phyloP scores from a whole-genome alignment of 2,888 invertebrate genomes.

The Sepioteuthis lessoniana region DNA sequence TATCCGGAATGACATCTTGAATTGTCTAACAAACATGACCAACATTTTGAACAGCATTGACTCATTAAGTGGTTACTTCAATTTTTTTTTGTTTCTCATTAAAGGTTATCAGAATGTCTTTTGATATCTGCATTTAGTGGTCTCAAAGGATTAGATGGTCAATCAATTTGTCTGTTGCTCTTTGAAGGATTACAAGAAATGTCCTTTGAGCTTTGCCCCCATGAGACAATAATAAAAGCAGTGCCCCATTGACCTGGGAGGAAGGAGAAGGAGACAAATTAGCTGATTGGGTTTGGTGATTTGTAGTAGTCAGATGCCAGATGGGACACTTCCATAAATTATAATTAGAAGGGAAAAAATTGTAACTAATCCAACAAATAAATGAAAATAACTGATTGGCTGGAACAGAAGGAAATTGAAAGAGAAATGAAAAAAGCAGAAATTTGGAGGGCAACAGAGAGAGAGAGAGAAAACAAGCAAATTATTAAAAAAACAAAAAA shows the following conservation, averaged over 20 bases:
- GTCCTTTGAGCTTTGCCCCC: slow-evolving; percentile 11
- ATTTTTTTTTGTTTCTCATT: neutral
- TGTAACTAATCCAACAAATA: neutral
- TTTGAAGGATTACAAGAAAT: neutral
- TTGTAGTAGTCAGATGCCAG: neutral
- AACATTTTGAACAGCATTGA: neutral
- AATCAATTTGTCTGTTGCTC: neutral
- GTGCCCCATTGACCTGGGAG: neutral
- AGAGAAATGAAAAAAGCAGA: neutral
- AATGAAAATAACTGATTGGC: neutral
- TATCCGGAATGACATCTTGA: neutral
- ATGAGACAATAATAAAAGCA: neutral
- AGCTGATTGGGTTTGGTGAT: slow-evolving; percentile 20
- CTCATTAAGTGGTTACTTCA: neutral
- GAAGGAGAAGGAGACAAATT: neutral
- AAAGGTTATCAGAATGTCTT: neutral
- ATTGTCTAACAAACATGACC: neutral
- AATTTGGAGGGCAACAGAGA: neutral
- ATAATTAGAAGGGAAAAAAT: neutral
- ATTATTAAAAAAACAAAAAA: neutral
- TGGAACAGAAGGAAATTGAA: neutral
- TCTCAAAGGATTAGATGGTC: neutral
- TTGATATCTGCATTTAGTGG: neutral
- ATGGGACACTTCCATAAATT: neutral
- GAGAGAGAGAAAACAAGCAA: neutral